Evolutionary conservation across 2,797 vertebrate genomes (phyloP).

Genomic region (Columba guinea): DNA sequence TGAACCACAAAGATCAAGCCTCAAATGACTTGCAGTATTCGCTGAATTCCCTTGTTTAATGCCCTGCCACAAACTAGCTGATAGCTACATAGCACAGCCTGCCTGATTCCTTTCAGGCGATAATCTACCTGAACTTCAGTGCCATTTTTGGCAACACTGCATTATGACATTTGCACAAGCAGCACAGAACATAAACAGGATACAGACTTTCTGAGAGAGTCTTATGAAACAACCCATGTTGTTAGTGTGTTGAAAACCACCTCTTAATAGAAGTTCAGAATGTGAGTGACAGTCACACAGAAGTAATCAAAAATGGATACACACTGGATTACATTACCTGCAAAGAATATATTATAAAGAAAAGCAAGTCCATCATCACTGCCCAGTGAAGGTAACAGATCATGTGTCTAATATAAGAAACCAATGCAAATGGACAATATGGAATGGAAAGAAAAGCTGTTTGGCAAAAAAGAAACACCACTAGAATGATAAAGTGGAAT

Average conservation of each 20-base stretch:
- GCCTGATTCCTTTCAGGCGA: background rate
- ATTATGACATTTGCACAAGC: background rate
- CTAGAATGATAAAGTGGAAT: background rate
- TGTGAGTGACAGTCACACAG: background rate
- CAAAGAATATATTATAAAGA: background rate
- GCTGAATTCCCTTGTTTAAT: background rate
- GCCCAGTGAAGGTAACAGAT: background rate
- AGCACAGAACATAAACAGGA: background rate
- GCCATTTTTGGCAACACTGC: background rate
- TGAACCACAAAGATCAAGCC: background rate
- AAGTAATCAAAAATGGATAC: background rate
- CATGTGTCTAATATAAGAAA: background rate
- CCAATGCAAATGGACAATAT: background rate
- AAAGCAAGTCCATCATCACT: background rate
- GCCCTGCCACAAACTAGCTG: background rate
- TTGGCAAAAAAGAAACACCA: accelerated
- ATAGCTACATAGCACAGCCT: background rate
- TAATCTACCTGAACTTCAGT: background rate
- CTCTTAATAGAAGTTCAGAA: background rate
- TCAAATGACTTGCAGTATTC: background rate
- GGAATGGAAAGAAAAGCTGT: background rate
- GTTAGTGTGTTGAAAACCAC: background rate
- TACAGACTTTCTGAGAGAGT: background rate
- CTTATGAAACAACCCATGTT: background rate
- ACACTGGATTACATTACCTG: background rate